phyloP scores from a whole-genome alignment of 1,140 invertebrate species.

The Cepaea nemoralis region DNA sequence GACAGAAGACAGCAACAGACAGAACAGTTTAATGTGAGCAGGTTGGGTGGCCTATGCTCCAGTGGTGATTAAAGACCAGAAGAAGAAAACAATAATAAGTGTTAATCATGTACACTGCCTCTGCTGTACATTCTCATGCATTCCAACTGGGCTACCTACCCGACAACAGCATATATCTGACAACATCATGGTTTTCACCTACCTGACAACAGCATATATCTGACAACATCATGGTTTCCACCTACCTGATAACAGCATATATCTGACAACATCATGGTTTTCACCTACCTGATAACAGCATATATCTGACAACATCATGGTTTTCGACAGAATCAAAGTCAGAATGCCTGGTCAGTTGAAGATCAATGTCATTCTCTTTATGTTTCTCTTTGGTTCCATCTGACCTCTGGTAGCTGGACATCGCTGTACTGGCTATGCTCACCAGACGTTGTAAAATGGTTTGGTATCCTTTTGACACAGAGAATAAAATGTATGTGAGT shows the following conservation, averaged over 20 bases:
- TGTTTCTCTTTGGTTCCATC: conserved; percentile 16
- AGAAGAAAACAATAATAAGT: too few relatives aligned
- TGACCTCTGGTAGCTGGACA: conserved; percentile 45
- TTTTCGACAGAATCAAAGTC: conserved; percentile 61
- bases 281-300: conserved; percentile 44
- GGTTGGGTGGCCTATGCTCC: too few relatives aligned
- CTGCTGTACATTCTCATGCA: too few relatives aligned
- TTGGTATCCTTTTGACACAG: conserved; percentile 63
- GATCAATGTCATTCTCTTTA: conserved; percentile 58
- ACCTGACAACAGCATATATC: conserved; percentile 48
- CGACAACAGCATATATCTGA: conserved; percentile 52
- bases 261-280: conserved; percentile 65
- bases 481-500: too few relatives aligned
- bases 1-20: too few relatives aligned
- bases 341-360: conserved; percentile 64
- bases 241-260: conserved; percentile 44
- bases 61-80: too few relatives aligned
- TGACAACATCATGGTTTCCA: conserved; percentile 65
- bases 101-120: too few relatives aligned
- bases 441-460: conserved; percentile 66
- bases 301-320: conserved; percentile 61
- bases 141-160: too few relatives aligned
- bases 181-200: conserved; percentile 63
- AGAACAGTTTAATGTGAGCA: too few relatives aligned
- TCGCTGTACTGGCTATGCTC: conserved; percentile 58